phyloP scores from a whole-genome alignment of 2,113 vertebrate species.

The Neodon shergylaensis region DNA sequence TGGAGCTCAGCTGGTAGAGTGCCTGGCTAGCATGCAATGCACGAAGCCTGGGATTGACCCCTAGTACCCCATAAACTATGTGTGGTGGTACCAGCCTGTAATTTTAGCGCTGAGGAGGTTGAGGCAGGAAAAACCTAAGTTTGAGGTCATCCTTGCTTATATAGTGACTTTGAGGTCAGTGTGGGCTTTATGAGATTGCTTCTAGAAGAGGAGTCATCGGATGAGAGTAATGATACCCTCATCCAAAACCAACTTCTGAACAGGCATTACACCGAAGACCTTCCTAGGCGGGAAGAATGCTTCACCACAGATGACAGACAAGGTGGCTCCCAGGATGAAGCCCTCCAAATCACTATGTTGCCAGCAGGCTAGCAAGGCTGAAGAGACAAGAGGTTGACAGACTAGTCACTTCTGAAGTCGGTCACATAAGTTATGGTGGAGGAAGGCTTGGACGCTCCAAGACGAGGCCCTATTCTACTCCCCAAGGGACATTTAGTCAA shows the following conservation, averaged over 20 bases:
- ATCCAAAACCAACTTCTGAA: neutral
- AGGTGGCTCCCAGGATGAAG: rapidly evolving
- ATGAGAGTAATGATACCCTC: neutral
- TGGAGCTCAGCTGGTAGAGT: neutral
- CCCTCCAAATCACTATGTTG: neutral
- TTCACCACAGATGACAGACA: neutral
- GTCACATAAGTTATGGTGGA: too few relatives aligned
- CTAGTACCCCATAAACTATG: neutral
- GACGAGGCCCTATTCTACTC: neutral
- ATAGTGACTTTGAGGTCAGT: neutral
- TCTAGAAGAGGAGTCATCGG: neutral
- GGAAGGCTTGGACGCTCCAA: neutral
- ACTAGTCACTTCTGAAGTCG: neutral
- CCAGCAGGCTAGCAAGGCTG: neutral
- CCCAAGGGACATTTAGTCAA: neutral
- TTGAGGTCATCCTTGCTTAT: neutral
- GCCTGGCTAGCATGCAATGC: neutral
- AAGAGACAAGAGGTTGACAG: neutral
- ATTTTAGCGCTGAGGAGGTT: neutral
- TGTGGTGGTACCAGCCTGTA: too few relatives aligned
- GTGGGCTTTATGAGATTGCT: neutral
- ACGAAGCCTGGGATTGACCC: neutral
- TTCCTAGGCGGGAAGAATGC: neutral
- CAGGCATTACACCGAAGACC: neutral
- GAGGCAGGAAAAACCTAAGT: neutral